Evolutionary conservation across 2,113 vertebrate species (phyloP).

Genomic region (Hemibates koningsi): DNA sequence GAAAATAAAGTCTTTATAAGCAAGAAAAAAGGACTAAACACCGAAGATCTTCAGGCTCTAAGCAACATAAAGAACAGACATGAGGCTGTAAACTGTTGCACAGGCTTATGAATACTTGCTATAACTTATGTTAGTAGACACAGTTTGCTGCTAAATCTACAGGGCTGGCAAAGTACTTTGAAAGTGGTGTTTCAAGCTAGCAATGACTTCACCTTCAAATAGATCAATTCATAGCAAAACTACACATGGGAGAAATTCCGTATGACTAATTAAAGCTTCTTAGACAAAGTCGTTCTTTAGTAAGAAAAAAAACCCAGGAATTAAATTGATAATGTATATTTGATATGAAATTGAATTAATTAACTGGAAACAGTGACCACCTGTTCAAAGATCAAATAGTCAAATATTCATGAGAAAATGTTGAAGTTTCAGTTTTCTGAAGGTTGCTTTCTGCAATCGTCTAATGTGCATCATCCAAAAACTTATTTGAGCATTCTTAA

Average conservation of each 20-base stretch:
- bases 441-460: background rate
- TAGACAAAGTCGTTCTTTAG: background rate
- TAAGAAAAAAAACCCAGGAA: background rate
- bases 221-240: background rate
- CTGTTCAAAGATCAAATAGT: background rate
- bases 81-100: background rate
- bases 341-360: background rate
- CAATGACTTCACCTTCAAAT: background rate
- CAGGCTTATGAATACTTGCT: background rate
- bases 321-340: background rate
- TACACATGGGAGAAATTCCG: background rate
- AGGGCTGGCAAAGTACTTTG: background rate
- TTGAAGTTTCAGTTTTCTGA: background rate
- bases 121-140: background rate
- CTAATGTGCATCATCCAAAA: background rate
- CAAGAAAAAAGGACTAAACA: background rate
- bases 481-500: background rate
- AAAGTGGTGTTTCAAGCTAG: background rate
- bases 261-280: background rate
- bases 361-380: background rate
- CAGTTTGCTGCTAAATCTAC: background rate
- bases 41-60: background rate
- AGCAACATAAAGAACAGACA: background rate
- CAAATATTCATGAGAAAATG: background rate
- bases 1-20: background rate